Evolutionary conservation across 2,797 vertebrate species (phyloP).

Genomic region (Centroberyx gerrardi): DNA sequence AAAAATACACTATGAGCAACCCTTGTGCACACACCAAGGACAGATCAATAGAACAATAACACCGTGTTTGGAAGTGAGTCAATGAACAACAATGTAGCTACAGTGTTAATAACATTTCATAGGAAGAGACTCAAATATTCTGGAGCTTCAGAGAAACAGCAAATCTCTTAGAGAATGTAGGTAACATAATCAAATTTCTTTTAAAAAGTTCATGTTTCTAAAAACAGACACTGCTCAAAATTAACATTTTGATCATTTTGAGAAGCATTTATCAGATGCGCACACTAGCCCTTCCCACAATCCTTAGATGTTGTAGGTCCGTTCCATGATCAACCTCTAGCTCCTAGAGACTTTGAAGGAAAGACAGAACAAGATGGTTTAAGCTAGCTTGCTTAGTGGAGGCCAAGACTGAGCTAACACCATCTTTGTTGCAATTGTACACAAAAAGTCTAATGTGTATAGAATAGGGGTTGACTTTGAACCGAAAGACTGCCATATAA

Average conservation of each 20-base stretch:
- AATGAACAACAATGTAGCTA: slow-evolving; percentile 42
- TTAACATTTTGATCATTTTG: slow-evolving; percentile 15
- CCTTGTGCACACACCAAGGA: slow-evolving; percentile 25
- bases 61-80: slow-evolving; percentile 64
- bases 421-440: slow-evolving; percentile 16
- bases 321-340: slow-evolving; percentile 26
- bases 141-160: slow-evolving; percentile 37
- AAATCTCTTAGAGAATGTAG: slow-evolving; percentile 45
- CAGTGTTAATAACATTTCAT: slow-evolving; percentile 27
- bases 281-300: slow-evolving; percentile 60
- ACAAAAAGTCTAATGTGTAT: slow-evolving; percentile 16
- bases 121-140: slow-evolving; percentile 13
- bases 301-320: slow-evolving; percentile 33
- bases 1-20: slow-evolving; percentile 71
- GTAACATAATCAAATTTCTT: slow-evolving; percentile 1
- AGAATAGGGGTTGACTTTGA: slow-evolving; percentile 28
- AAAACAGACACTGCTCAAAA: slow-evolving; percentile 36
- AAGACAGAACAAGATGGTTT: slow-evolving; percentile 13
- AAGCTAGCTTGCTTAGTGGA: slow-evolving; percentile 18
- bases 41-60: slow-evolving; percentile 40
- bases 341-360: slow-evolving; percentile 18
- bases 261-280: slow-evolving; percentile 44
- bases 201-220: slow-evolving; percentile 29
- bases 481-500: slow-evolving; percentile 36
- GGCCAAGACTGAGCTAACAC: slow-evolving; percentile 1